Base-by-base conservation (phyloP, 2,113 vertebrate genomes). In the Danionella cerebrum region DNA sequence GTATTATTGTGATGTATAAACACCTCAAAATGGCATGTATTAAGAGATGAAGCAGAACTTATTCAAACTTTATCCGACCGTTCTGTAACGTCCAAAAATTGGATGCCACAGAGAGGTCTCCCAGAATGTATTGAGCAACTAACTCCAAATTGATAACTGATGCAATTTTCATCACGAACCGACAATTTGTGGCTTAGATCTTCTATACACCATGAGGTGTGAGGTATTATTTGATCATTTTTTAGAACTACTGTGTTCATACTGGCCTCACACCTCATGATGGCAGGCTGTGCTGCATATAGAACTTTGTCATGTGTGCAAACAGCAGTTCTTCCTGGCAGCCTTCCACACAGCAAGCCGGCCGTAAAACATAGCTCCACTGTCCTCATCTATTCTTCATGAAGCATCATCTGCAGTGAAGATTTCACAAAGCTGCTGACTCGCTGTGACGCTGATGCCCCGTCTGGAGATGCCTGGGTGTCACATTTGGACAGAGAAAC, bases 321-420 rank as follows among this genome's bases (percentile, higher is more conserved):
- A 82, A 68, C 78, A 71, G 64, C 53, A 69, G 71, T 24, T 18
- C 21, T 67, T 8, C 71, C 69, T 82, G 78, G 66, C 71, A 63
- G 58, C 21, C 5, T 9, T 67, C 41, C 69, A 10, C 25, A 51
- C 53, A 13, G 18, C 35, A 67, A 65, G 65, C 44, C 58, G 45
- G 52, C 42, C 38, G 35, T 65, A 52, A 50, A 63, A 16, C 53
- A 33, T 42, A 41, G 50, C 14, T 62, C 71, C 38, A 27, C 5
- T 9, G 1, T 42, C 47, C 41, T 51, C 64, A 55, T 60, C 19
- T 16, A 45, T 65, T 69, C 67, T 67, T 69, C 33, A 66, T 67
- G 29, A 52, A 63, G 33, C 21, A 67, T 48, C 45, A 68, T 69
- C 22, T 48, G 52, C 21, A 44, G 44, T 78, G 64, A 76, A 78